Percentiles rank a stretch among this genome's conserved stretches.
phyloP scores from a whole-genome alignment of 2,113 vertebrate species.

The Heterocephalus glaber region DNA sequence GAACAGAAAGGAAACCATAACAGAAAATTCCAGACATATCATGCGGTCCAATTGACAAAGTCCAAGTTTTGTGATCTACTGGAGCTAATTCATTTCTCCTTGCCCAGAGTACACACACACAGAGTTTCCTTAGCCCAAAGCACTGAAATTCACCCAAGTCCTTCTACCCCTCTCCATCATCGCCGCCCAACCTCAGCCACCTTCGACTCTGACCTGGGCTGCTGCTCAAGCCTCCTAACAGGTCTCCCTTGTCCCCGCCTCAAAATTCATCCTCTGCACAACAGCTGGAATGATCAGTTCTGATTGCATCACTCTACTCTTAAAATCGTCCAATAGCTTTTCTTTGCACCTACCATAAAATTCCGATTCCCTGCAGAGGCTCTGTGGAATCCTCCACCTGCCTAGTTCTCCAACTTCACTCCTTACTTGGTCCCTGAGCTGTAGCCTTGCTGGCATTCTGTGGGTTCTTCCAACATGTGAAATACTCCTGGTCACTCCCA shows the following conservation, averaged over 20 bases:
- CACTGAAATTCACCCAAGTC: neutral
- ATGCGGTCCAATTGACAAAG: conserved; percentile 65
- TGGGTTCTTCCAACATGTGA: neutral
- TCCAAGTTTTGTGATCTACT: conserved; percentile 59
- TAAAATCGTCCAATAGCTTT: neutral
- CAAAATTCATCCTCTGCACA: neutral
- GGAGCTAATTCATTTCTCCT: conserved; percentile 51
- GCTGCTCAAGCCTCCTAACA: rapidly evolving
- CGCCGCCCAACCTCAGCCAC: neutral
- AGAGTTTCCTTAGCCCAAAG: neutral
- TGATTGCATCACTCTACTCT: neutral
- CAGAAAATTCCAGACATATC: conserved; percentile 76
- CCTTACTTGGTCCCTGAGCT: rapidly evolving
- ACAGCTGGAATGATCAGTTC: neutral
- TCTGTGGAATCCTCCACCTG: neutral
- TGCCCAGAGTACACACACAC: conserved; percentile 14
- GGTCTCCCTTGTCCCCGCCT: neutral
- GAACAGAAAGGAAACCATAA: conserved; percentile 73
- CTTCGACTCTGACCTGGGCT: neutral
- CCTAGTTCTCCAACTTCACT: neutral
- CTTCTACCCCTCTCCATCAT: neutral
- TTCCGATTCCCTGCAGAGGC: neutral
- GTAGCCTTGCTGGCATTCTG: neutral
- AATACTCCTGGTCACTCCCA: neutral
- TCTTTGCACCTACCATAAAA: neutral